Conservation (phyloP, 2,113 vertebrate species). For the Nesoenas mayeri region DNA sequence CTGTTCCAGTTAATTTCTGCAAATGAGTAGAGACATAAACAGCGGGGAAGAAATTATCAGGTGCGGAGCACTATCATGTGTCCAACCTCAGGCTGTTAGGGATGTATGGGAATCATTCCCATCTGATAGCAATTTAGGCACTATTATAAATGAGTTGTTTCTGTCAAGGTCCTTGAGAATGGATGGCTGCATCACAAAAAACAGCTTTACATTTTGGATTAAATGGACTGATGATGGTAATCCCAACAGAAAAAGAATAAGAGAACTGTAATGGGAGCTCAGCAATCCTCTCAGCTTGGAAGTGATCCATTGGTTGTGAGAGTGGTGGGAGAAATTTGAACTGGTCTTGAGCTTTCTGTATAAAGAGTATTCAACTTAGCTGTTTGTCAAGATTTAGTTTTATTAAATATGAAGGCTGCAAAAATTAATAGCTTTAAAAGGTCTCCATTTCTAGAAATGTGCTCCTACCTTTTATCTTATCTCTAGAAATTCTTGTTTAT, state of each 20-base stretch:
- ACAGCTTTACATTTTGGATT: slow-evolving; percentile 49
- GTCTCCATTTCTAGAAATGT: slow-evolving; percentile 17
- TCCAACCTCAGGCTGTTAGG: slow-evolving; percentile 26
- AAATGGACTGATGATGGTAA: slow-evolving; percentile 44
- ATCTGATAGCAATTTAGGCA: slow-evolving; percentile 60
- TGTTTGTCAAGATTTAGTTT: not conserved
- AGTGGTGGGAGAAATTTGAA: not conserved
- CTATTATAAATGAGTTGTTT: slow-evolving; percentile 45
- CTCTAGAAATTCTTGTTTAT: slow-evolving; percentile 27
- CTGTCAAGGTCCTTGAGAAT: slow-evolving; percentile 51
- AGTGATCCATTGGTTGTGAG: not conserved
- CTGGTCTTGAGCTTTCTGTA: not conserved
- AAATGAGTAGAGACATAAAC: not conserved
- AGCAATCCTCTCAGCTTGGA: slow-evolving; percentile 6
- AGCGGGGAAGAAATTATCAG: slow-evolving; percentile 25
- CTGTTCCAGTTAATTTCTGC: not conserved
- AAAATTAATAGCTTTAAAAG: not conserved
- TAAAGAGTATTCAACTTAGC: not conserved
- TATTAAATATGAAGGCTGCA: not conserved
- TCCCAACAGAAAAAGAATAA: slow-evolving; percentile 42
- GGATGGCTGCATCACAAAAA: slow-evolving; percentile 59
- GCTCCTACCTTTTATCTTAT: slow-evolving; percentile 30
- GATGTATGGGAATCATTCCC: slow-evolving; percentile 29
- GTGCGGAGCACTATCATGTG: slow-evolving; percentile 12
- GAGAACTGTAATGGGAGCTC: not conserved